phyloP scores from a whole-genome alignment of 2,113 vertebrate species.

The Apeltes quadracus region DNA sequence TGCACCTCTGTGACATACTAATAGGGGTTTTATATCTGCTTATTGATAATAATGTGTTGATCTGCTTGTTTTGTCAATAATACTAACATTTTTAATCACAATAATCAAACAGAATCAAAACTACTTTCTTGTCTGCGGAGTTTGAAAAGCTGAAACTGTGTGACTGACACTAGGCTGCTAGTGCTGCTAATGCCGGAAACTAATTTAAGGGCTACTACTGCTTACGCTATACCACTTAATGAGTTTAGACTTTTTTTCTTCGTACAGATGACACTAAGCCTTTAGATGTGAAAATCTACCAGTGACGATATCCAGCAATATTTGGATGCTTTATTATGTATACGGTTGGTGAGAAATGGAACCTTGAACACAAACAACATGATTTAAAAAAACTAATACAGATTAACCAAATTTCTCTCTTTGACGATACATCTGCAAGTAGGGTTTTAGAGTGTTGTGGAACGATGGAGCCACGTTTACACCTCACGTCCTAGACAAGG shows the following conservation, averaged over 20 bases:
- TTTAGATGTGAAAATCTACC: conserved; percentile 4
- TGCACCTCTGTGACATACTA: not conserved
- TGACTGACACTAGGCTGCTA: conserved; percentile 1
- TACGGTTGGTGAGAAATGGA: not conserved
- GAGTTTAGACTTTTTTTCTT: not conserved
- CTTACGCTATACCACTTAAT: not conserved
- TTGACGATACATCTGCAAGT: not conserved
- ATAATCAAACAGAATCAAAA: not conserved
- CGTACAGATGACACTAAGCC: not conserved
- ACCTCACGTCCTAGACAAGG: conserved; percentile 39
- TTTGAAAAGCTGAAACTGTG: not conserved
- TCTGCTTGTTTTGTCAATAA: not conserved
- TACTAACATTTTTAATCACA: not conserved
- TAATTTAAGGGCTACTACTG: not conserved
- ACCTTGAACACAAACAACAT: not conserved
- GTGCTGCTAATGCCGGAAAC: not conserved
- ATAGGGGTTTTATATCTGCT: not conserved
- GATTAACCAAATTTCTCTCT: conserved; percentile 5
- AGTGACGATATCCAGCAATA: not conserved
- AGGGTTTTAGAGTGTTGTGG: not conserved
- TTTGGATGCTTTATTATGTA: not conserved
- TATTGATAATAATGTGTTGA: not conserved
- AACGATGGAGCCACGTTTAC: conserved; percentile 12
- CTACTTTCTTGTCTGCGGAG: not conserved
- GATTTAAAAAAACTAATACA: not conserved